phyloP scores from a whole-genome alignment of 1,140 invertebrate species.

The Zaprionus inermis region DNA sequence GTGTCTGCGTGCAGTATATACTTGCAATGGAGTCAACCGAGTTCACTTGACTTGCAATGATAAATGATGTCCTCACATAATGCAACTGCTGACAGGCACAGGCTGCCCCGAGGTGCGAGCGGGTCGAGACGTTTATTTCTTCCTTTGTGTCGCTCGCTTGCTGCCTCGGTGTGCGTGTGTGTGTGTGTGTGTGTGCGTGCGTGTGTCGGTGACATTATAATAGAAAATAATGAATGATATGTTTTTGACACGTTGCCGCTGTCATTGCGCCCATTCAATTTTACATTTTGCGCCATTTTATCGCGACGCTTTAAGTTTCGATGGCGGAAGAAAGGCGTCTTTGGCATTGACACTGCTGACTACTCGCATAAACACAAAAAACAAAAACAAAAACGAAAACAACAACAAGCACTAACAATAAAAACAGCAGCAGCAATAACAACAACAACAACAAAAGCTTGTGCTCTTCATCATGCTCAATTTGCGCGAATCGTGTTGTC shows the following conservation, averaged over 20 bases:
- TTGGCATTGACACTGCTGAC: slow-evolving; percentile 73
- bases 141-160: neutral
- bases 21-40: slow-evolving; percentile 72
- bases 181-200: slow-evolving; percentile 2
- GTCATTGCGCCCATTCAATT: slow-evolving; percentile 74
- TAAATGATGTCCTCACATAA: slow-evolving; percentile 78
- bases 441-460: slow-evolving; percentile 36
- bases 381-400: slow-evolving; percentile 24
- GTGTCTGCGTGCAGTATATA: slow-evolving; percentile 20
- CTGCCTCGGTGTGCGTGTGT: neutral
- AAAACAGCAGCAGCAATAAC: slow-evolving; percentile 23
- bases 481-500: slow-evolving; percentile 82
- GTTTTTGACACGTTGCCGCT: slow-evolving; percentile 80
- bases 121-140: slow-evolving; percentile 6
- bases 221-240: slow-evolving; percentile 84
- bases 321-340: slow-evolving; percentile 57
- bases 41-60: slow-evolving; percentile 81
- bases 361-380: slow-evolving; percentile 34
- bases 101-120: slow-evolving; percentile 21
- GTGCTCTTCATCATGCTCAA: slow-evolving; percentile 78
- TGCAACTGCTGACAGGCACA: slow-evolving; percentile 76
- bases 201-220: slow-evolving; percentile 65
- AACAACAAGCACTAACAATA: slow-evolving; percentile 27
- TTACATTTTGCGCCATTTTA: slow-evolving; percentile 58
- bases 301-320: slow-evolving; percentile 64